These are phyloP conservation scores for Drosophila emarginata DNA, from an alignment of 2,888 invertebrate species.

Conservation along the genomic window DNA sequence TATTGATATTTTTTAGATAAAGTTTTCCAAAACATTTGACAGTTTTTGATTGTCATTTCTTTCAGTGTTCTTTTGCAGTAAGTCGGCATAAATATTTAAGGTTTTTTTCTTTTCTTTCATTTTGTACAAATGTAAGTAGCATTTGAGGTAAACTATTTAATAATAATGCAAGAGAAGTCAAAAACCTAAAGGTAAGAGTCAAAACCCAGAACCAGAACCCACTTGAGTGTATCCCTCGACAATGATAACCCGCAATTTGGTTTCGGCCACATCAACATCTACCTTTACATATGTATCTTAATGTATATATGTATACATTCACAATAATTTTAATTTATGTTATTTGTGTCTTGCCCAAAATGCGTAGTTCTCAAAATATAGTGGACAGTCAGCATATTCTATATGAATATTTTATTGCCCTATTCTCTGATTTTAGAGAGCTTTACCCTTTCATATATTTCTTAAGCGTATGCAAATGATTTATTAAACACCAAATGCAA, in stretches of 20 bases:
- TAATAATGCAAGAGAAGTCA: slow-evolving; percentile 23
- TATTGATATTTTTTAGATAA: no score
- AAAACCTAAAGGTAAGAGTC: neutral
- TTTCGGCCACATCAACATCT: slow-evolving; percentile 45
- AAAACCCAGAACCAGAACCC: slow-evolving; percentile 46
- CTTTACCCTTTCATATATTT: slow-evolving; percentile 45
- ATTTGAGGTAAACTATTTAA: slow-evolving; percentile 42
- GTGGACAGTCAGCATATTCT: slow-evolving; percentile 7
- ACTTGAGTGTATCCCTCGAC: slow-evolving; percentile 78
- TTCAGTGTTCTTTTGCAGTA: slow-evolving; percentile 1
- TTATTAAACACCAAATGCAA: slow-evolving; percentile 70
- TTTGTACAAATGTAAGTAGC: slow-evolving; percentile 37
- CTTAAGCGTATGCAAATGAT: slow-evolving; percentile 56
- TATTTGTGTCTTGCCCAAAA: slow-evolving; percentile 52
- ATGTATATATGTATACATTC: neutral
- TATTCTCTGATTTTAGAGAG: slow-evolving; percentile 1
- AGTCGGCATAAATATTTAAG: slow-evolving; percentile 52
- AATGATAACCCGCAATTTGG: slow-evolving; percentile 74
- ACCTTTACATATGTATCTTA: slow-evolving; percentile 4
- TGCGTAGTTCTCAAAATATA: neutral
- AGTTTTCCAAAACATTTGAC: no score
- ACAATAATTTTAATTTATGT: slow-evolving; percentile 66
- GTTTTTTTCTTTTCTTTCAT: neutral
- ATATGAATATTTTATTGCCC: slow-evolving; percentile 38
- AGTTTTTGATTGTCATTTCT: slow-evolving; percentile 14